Base-by-base conservation (phyloP, 1,140 invertebrate species). In the Eciton burchellii region DNA sequence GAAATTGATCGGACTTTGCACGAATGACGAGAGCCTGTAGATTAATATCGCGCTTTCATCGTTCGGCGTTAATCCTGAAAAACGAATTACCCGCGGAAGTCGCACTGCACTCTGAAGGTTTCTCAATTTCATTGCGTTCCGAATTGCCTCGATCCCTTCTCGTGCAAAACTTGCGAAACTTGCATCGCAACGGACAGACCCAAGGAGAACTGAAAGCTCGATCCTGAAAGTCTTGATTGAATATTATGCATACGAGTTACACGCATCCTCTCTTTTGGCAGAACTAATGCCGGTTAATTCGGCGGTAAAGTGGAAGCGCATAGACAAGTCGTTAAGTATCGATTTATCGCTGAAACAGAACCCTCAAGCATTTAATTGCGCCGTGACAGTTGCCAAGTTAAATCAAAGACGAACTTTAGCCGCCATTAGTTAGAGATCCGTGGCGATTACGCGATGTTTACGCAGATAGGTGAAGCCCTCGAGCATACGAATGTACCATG, bases 321-420 rank as follows among this genome's bases (percentile, higher is more conserved):
- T 68, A 68, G 74, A 68, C 74, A 79, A 79, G 74, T 49, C 49
- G 49, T 79, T 68, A 79, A 79, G 74, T 70, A 79, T 79, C 74
- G 63, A 79, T 79, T 79, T 79, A 79, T 79, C 63, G 19, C 21
- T 56, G 49, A 79, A 70, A 79, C 35, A 63, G 74, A 68, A 65
- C n/a, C n/a, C 4, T n/a, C 49, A 56, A 56, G 49, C 63, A 70
- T 79, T 79, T 79, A 79, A 79, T 79, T 79, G 63, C 74, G 63
- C 21, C 12, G 21, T 57, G 62, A 68, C 74, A 79, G 63, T 79
- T 35, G 35, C 62, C 26, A 79, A 79, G 74, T 79, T 49, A 79
- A 79, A 79, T 68, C 74, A 79, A 79, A 79, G 74, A 57, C 74
- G 65, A 79, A 79, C 63, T 79, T 79, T n/a, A 16, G 8, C 35